A percentile compares a stretch with the other conserved stretches of the same genome.
phyloP scores from a whole-genome alignment of 2,888 invertebrate genomes.

The Leptinotarsa peninsularis region DNA sequence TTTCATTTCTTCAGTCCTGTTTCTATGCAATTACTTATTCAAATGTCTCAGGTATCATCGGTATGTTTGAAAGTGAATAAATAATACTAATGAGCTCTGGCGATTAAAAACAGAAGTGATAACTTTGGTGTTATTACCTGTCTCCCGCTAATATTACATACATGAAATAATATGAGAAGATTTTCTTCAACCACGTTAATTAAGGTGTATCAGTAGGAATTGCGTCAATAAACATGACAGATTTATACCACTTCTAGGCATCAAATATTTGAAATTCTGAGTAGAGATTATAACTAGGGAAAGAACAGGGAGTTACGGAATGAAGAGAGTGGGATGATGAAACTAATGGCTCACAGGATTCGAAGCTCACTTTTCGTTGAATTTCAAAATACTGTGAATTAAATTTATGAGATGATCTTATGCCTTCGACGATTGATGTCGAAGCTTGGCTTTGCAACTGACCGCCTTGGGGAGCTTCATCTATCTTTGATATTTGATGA shows the following conservation, averaged over 20 bases:
- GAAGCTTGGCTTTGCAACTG: too few relatives aligned
- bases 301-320: neutral
- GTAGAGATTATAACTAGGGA: neutral
- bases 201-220: slow-evolving; percentile 24
- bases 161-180: slow-evolving; percentile 15
- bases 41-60: slow-evolving; percentile 1
- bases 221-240: slow-evolving; percentile 9
- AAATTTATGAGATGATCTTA: too few relatives aligned
- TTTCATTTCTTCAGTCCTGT: neutral
- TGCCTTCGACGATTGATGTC: too few relatives aligned
- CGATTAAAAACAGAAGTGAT: slow-evolving; percentile 14
- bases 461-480: too few relatives aligned
- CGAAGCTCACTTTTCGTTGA: too few relatives aligned
- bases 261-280: neutral
- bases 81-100: neutral
- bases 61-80: slow-evolving; percentile 8
- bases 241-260: neutral
- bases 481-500: too few relatives aligned
- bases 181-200: slow-evolving; percentile 23
- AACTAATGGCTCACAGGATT: too few relatives aligned
- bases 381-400: too few relatives aligned
- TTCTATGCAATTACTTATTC: neutral
- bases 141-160: slow-evolving; percentile 9
- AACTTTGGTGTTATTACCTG: slow-evolving; percentile 25
- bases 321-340: too few relatives aligned